Evolutionary conservation across 2,113 vertebrate genomes (phyloP), one percentile per base, ranked within the genome.

Genomic region (Sceloporus undulatus): DNA sequence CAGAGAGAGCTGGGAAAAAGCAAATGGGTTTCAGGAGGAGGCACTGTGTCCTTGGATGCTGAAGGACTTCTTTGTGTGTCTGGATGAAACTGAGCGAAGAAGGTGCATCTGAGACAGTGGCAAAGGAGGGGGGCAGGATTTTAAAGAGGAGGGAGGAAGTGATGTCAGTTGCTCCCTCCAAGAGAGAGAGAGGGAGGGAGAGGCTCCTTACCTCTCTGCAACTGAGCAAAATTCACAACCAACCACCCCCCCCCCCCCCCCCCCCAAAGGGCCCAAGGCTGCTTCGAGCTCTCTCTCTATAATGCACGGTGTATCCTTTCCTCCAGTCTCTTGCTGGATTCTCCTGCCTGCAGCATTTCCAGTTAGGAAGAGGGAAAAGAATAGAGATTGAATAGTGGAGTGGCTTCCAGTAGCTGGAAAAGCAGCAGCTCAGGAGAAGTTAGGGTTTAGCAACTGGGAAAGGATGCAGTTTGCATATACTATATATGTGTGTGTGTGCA

Each of bases 121-220:
- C 5, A 54, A 11, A 11, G 16, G 34, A 9, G 68, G 8, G 27
- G 74, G 59, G 71, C 8, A 59, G 88, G 73, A 70, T 80, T 88
- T 85, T 93, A 91, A 87, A 90, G 85, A 91, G 92, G 90, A 79
- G 81, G 84, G 5, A 82, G 92, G 82, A 85, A 90, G 88, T 93
- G 92, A 87, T 88, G 87, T 93, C 88, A 93, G 54, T 80, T 56
- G 25, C 76, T 66, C 29, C 40, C 13, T 29, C 19, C 40, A 83
- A 40, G 70, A 52, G 56, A 13, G 5, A 2, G 59, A 1, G 73
- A 2, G 34, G 48, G 25, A 21, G 52, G n/a, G 18, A 14, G 0
- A 5, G 7, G 21, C 18, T 29, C 29, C 10, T 65, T 11, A 42
- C 27, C 54, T 16, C 2, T 7, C 9, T 56, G 65, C 40, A 25